These are phyloP conservation scores for Sylvicola cinctus DNA, from an alignment of 2,888 invertebrate genomes.

Conservation along the genomic window DNA sequence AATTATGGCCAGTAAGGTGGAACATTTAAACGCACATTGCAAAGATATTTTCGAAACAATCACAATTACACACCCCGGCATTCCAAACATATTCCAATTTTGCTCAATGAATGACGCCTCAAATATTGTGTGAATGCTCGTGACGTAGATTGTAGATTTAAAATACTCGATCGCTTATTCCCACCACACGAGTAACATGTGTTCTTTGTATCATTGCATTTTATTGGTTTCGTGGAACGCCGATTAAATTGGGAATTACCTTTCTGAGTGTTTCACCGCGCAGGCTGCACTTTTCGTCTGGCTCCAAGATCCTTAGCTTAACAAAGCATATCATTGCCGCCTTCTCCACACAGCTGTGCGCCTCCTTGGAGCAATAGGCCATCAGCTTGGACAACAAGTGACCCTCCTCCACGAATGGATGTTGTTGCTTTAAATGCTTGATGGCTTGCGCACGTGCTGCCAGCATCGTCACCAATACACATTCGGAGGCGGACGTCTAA, in stretches of 20 bases:
- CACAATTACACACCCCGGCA: too few species aligned
- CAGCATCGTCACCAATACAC: slow-evolving; percentile 76
- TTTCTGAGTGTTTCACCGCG: slow-evolving; percentile 60
- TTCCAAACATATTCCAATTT: too few species aligned
- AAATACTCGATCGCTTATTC: too few species aligned
- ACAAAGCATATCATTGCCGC: slow-evolving; percentile 89
- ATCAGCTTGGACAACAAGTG: slow-evolving; percentile 78
- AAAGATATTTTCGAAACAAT: too few species aligned
- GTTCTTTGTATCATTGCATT: too few species aligned
- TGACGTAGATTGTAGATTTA: too few species aligned
- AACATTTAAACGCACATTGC: too few species aligned
- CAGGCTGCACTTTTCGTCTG: slow-evolving; percentile 63
- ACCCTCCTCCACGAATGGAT: slow-evolving; percentile 78
- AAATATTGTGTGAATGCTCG: too few species aligned
- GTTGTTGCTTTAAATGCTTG: slow-evolving; percentile 61
- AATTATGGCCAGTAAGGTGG: too few species aligned
- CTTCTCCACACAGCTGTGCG: slow-evolving; percentile 84
- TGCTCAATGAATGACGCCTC: too few species aligned
- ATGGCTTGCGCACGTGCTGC: slow-evolving; percentile 82
- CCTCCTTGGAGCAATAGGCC: slow-evolving; percentile 78
- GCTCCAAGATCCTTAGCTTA: slow-evolving; percentile 70
- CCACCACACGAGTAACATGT: too few species aligned
- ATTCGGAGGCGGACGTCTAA: slow-evolving; percentile 91
- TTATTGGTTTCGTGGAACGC: too few species aligned
- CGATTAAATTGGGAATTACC: slow-evolving; percentile 37